Percentiles rank a stretch among this genome's conserved stretches.
phyloP scores from a whole-genome alignment of 2,113 vertebrate genomes.

The Leptobrachium ailaonicum region DNA sequence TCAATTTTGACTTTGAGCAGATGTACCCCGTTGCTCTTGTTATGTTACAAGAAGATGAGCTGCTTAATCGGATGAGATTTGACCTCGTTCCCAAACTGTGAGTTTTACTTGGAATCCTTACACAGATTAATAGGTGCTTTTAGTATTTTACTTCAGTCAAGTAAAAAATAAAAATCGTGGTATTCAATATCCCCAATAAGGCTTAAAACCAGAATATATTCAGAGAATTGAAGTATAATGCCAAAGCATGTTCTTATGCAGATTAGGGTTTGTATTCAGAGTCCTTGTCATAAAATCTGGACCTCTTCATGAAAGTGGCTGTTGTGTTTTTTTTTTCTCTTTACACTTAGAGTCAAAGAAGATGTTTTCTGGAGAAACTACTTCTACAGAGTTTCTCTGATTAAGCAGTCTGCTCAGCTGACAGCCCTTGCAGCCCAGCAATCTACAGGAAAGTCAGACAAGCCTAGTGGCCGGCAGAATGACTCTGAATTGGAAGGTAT shows the following conservation, averaged over 20 bases:
- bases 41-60: slow-evolving; percentile 91
- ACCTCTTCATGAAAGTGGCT: too few species aligned
- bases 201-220: too few species aligned
- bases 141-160: too few species aligned
- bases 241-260: too few species aligned
- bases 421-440: slow-evolving; percentile 90
- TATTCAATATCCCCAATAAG: too few species aligned
- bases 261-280: too few species aligned
- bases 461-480: slow-evolving; percentile 60
- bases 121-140: too few species aligned
- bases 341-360: slow-evolving; percentile 83
- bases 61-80: slow-evolving; percentile 91
- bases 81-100: slow-evolving; percentile 93
- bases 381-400: slow-evolving; percentile 93
- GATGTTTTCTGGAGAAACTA: slow-evolving; percentile 98
- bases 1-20: slow-evolving; percentile 89
- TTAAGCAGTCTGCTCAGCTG: slow-evolving; percentile 96
- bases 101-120: slow-evolving; percentile 55
- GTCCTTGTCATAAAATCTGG: too few species aligned
- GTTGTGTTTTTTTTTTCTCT: not conserved
- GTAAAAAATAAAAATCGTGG: too few species aligned
- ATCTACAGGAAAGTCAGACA: slow-evolving; percentile 72
- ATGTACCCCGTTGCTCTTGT: slow-evolving; percentile 88
- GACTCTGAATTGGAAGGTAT: slow-evolving; percentile 75
- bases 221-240: too few species aligned